These are phyloP conservation scores for Coracias cyanogaster DNA, from an alignment of 2,797 vertebrate genomes.

Conservation along the genomic window DNA sequence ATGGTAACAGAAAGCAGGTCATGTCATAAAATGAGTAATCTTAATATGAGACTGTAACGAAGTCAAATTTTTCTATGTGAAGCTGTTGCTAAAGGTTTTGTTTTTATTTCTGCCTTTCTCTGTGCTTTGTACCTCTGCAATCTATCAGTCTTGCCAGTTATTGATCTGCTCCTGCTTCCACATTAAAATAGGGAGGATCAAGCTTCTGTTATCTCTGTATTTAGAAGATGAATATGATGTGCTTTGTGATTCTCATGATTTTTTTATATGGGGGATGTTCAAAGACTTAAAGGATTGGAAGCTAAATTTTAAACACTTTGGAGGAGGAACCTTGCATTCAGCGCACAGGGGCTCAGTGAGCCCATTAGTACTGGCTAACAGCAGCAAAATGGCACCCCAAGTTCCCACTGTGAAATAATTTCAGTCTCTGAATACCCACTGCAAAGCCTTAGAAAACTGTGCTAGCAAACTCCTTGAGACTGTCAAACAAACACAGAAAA, in stretches of 20 bases:
- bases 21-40: slow-evolving; percentile 42
- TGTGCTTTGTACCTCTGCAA: slow-evolving; percentile 32
- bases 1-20: slow-evolving; percentile 42
- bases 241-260: neutral
- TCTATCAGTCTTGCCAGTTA: slow-evolving; percentile 27
- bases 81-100: slow-evolving; percentile 5
- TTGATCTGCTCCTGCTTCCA: neutral
- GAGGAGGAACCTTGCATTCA: neutral
- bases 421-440: neutral
- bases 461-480: neutral
- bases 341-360: neutral
- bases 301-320: neutral
- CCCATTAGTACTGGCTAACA: neutral
- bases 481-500: neutral
- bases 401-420: neutral
- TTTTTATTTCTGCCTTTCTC: slow-evolving; percentile 18
- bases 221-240: neutral
- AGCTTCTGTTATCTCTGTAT: neutral
- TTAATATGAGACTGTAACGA: slow-evolving; percentile 19
- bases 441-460: neutral
- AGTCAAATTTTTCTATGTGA: neutral
- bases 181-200: neutral
- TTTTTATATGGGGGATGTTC: neutral
- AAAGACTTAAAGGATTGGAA: neutral
- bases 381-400: neutral